Evolutionary conservation across 2,797 vertebrate genomes (phyloP), one percentile per base, ranked within the genome.

Genomic region (Gymnothorax javanicus): DNA sequence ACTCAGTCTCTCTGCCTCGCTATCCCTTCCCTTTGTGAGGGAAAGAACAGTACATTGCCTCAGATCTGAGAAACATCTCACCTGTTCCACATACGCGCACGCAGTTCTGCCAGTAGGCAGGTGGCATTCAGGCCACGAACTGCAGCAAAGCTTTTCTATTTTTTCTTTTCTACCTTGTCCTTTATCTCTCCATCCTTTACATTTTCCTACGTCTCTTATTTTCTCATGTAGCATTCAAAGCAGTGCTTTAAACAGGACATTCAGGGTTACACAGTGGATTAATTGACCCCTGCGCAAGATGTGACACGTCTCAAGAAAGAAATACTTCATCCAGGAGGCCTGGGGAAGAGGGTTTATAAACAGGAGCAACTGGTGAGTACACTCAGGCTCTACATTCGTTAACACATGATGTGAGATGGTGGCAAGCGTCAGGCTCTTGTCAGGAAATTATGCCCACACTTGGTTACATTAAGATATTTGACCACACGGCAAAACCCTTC

Each of bases 41-140:
- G 20, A 52, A 15, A 81, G 50, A 57, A 17, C 52, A 50, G 86
- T n/a, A 83, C 52, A 71, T 73, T 87, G 81, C 62, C 77, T 57
- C 62, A 87, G 33, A 90, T 90, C 88, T 90, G 91, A 87, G 91
- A 90, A 88, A 87, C 84, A 75, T 27, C 87, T 87, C 91, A 91
- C 90, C 90, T 91, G 90, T 89, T 90, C 87, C 15, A 79, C 75
- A 79, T 50, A 52, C 73, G 6, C 43, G 33, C 52, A 33, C 5
- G 11, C 86, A 86, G 62, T 57, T 5, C 25, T 25, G 27, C 5
- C 54, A 57, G 52, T 23, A 64, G 20, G 86, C 81, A 83, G 86
- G 86, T 86, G 54, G 20, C 58, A 15, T 56, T 81, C 52, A 54
- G 77, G 54, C 77, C 77, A 54, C 50, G 56, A 15, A 81, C 77